phyloP scores from a whole-genome alignment of 2,113 vertebrate species.

The Syrrhaptes paradoxus region DNA sequence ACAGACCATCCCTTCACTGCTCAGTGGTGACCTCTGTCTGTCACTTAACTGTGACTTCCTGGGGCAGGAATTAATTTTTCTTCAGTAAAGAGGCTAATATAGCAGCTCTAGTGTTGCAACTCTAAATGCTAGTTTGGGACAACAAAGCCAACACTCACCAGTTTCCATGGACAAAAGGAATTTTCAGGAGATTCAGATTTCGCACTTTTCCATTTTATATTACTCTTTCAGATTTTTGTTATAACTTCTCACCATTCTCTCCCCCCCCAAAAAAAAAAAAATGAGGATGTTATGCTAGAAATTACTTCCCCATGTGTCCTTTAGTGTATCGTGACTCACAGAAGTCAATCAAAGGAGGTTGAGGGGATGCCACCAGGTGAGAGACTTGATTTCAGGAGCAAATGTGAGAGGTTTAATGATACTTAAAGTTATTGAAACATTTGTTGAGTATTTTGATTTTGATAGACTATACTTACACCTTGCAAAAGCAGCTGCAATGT shows the following conservation, averaged over 20 bases:
- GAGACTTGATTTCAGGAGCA: background rate
- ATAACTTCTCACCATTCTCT: background rate
- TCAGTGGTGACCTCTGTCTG: background rate
- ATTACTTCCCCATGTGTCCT: background rate
- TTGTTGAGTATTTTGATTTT: background rate
- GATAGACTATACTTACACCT: background rate
- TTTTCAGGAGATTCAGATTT: background rate
- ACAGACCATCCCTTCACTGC: background rate
- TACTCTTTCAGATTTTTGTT: background rate
- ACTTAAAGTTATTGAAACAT: background rate
- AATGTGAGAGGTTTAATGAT: background rate
- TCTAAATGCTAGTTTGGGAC: background rate
- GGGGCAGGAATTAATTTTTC: background rate
- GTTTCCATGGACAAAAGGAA: background rate
- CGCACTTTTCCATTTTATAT: background rate
- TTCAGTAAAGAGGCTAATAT: background rate
- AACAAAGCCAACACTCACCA: background rate
- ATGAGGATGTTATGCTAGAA: background rate
- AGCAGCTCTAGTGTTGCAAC: background rate
- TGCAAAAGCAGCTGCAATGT: background rate
- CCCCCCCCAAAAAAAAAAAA: background rate
- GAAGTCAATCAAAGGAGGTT: background rate
- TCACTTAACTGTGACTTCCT: background rate
- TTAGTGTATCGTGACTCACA: background rate
- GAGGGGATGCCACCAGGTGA: background rate